Percentiles rank a stretch among this genome's conserved stretches.
phyloP scores from a whole-genome alignment of 2,888 invertebrate genomes.

The Scaeva pyrastri region DNA sequence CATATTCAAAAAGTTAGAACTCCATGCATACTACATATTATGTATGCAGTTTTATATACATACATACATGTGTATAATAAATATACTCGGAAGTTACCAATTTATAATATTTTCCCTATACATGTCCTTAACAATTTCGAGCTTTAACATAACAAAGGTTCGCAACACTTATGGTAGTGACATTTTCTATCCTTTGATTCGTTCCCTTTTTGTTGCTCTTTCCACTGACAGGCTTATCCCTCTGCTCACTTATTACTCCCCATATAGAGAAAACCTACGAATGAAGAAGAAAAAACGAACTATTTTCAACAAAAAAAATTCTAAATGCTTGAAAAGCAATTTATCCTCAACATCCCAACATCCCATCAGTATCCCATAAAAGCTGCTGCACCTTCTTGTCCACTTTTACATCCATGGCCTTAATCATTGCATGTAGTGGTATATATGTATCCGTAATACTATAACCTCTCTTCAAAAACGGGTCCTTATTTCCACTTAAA shows the following conservation, averaged over 20 bases:
- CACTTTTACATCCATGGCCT: constrained; percentile 57
- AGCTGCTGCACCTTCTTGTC: constrained; percentile 36
- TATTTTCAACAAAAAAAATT: constrained; percentile 47
- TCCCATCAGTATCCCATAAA: constrained; percentile 41
- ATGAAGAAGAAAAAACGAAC: not conserved
- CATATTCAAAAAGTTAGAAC: too few species aligned
- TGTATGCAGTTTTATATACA: too few species aligned
- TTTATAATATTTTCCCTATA: too few species aligned
- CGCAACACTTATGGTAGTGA: constrained; percentile 45
- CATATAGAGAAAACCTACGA: not conserved
- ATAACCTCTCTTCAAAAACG: constrained; percentile 30
- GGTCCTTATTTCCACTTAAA: constrained; percentile 60
- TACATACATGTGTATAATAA: too few species aligned
- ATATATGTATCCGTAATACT: too few species aligned
- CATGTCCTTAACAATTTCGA: constrained; percentile 8
- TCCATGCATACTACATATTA: too few species aligned
- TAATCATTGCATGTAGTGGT: constrained; percentile 68
- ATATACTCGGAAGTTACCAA: too few species aligned
- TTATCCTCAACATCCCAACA: constrained; percentile 46
- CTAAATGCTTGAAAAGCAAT: constrained; percentile 71
- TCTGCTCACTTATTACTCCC: not conserved
- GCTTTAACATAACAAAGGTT: constrained; percentile 34
- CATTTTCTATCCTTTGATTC: constrained; percentile 27
- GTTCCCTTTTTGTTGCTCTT: not conserved
- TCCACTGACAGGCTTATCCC: constrained; percentile 2